A percentile compares a stretch with the other conserved stretches of the same genome.
These are phyloP conservation scores for Blastobasis adustella DNA, from an alignment of 2,888 invertebrate species.

Conservation along the genomic window DNA sequence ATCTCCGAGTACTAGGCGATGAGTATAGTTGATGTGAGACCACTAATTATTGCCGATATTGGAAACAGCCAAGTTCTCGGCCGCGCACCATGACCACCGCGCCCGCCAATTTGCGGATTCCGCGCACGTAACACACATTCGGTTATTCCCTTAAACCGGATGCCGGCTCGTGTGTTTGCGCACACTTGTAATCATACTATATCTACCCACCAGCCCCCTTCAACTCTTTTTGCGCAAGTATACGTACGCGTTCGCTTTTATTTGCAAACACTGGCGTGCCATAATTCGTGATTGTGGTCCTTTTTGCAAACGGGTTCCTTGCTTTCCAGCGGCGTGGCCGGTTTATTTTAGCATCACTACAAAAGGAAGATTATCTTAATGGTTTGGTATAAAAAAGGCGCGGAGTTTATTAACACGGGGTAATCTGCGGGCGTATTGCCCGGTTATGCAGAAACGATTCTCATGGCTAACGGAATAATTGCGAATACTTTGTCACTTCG, in stretches of 20 bases:
- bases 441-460: background rate
- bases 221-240: constrained; percentile 30
- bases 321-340: background rate
- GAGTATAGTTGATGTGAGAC: too few relatives aligned
- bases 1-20: background rate
- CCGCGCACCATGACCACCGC: constrained; percentile 5
- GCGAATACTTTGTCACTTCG: constrained; percentile 2
- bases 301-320: constrained; percentile 18
- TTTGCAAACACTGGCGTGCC: constrained; percentile 21
- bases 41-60: constrained; percentile 5
- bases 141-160: constrained; percentile 64
- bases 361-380: constrained; percentile 3
- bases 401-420: constrained; percentile 2
- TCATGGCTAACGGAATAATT: constrained; percentile 2
- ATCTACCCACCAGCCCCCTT: constrained; percentile 16
- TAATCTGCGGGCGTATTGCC: background rate
- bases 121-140: constrained; percentile 36
- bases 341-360: background rate
- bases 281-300: background rate
- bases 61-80: too few relatives aligned
- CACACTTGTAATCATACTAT: constrained; percentile 20
- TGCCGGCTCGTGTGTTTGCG: constrained; percentile 29
- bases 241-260: constrained; percentile 23
- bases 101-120: constrained; percentile 43
- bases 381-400: background rate